Conservation (phyloP, 2,113 vertebrate species). For the Paedocypris sp. region DNA sequence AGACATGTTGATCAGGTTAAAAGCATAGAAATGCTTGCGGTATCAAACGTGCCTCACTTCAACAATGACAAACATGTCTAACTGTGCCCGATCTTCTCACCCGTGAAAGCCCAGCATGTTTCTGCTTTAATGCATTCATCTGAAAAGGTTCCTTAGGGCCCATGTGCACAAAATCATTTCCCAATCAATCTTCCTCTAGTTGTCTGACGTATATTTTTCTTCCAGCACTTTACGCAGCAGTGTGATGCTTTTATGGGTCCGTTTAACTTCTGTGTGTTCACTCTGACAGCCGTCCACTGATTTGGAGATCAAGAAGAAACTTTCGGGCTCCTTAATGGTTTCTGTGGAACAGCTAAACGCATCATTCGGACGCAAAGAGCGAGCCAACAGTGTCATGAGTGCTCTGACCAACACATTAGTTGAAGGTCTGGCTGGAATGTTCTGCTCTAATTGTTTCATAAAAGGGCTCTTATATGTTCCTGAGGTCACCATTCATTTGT, state of each 20-base stretch:
- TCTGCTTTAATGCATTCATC: constrained; percentile 41
- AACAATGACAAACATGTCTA: constrained; percentile 22
- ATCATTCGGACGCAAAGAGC: constrained; percentile 83
- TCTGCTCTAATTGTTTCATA: no score
- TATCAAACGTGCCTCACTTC: neutral
- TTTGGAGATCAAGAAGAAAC: constrained; percentile 88
- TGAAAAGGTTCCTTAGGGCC: constrained; percentile 1
- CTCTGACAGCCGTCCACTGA: constrained; percentile 76
- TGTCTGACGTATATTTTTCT: neutral
- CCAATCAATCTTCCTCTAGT: neutral
- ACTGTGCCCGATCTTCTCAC: constrained; percentile 49
- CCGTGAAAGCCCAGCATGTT: constrained; percentile 55
- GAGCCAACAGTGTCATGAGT: constrained; percentile 91
- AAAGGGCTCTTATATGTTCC: neutral
- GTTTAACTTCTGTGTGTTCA: constrained; percentile 40
- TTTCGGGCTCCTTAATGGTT: constrained; percentile 86
- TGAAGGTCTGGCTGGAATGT: constrained; percentile 66
- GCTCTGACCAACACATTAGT: constrained; percentile 88
- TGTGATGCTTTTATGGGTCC: constrained; percentile 2
- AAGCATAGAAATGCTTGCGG: neutral
- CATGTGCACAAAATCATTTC: neutral
- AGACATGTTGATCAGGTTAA: neutral
- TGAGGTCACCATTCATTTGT: neutral
- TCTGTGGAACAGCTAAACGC: constrained; percentile 92
- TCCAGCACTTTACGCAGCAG: neutral